A percentile compares a stretch with the other conserved stretches of the same genome.
These are phyloP conservation scores for Ctenochaetus hawaiiensis DNA, from an alignment of 2,797 vertebrate species.

Conservation along the genomic window DNA sequence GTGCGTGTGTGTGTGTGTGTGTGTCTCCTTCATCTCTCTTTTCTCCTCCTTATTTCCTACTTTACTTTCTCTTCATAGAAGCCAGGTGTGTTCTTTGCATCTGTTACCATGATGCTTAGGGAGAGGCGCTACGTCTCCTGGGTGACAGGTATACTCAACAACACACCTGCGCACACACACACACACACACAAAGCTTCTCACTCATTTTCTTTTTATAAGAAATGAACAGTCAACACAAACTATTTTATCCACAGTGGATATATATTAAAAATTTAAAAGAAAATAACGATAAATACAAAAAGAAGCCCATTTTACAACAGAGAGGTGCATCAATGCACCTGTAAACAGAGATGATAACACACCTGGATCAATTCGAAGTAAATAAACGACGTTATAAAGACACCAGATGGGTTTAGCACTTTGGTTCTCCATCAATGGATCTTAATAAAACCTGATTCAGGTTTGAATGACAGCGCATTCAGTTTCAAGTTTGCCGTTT, in stretches of 20 bases:
- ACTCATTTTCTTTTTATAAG: background rate
- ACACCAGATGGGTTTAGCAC: too few relatives aligned
- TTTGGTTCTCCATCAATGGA: background rate
- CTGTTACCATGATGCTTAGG: conserved; percentile 45
- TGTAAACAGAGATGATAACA: too few relatives aligned
- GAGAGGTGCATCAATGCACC: too few relatives aligned
- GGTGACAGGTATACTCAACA: conserved; percentile 29
- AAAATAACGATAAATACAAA: too few relatives aligned
- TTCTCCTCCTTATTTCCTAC: background rate
- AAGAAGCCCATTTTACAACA: too few relatives aligned
- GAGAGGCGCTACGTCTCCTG: conserved; percentile 23
- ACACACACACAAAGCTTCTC: background rate
- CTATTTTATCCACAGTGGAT: conserved; percentile 18
- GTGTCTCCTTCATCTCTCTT: background rate
- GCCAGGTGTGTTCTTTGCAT: conserved; percentile 56
- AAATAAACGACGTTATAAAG: too few relatives aligned
- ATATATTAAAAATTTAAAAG: background rate
- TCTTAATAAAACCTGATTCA: too few relatives aligned
- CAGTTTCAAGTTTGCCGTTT: conserved; percentile 27
- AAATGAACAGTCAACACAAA: conserved; percentile 32
- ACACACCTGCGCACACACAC: conserved; percentile 17
- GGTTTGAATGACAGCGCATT: background rate
- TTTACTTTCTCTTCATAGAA: background rate
- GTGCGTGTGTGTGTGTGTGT: too few relatives aligned
- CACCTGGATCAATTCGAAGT: too few relatives aligned